phyloP scores from a whole-genome alignment of 2,797 vertebrate species.

The Oryzias sinensis region DNA sequence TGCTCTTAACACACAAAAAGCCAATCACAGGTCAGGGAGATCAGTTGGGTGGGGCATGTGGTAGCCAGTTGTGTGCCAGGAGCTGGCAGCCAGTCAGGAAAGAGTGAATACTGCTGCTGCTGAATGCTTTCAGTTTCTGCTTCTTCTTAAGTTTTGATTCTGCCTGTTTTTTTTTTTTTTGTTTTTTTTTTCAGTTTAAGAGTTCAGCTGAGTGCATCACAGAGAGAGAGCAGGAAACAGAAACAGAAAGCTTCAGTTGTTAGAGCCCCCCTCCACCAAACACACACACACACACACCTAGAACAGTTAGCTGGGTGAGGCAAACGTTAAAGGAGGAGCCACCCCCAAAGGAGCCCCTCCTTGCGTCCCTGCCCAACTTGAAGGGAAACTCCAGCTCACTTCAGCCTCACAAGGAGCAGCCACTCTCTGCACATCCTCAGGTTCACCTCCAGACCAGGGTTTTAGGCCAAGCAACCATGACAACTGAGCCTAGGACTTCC shows the following conservation, averaged over 20 bases:
- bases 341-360: slow-evolving; percentile 42
- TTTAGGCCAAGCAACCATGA: slow-evolving; percentile 42
- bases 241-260: slow-evolving; percentile 40
- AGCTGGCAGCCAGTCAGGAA: slow-evolving; percentile 35
- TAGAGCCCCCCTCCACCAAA: not conserved
- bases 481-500: slow-evolving; percentile 52
- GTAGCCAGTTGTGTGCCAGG: slow-evolving; percentile 21
- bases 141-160: slow-evolving; percentile 19
- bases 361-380: slow-evolving; percentile 41
- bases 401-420: slow-evolving; percentile 32
- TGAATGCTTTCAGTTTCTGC: slow-evolving; percentile 9
- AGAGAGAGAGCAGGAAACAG: slow-evolving; percentile 18
- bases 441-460: not conserved
- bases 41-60: slow-evolving; percentile 5
- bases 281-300: slow-evolving; percentile 8
- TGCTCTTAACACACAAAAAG: not conserved
- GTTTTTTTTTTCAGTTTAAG: slow-evolving; percentile 4
- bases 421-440: not conserved
- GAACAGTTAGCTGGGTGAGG: not conserved
- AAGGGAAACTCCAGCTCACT: slow-evolving; percentile 50
- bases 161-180: not conserved
- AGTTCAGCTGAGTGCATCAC: slow-evolving; percentile 31
- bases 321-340: not conserved
- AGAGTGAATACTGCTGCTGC: slow-evolving; percentile 14
- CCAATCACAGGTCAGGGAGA: slow-evolving; percentile 19